phyloP scores from a whole-genome alignment of 1,140 invertebrate species.

The Drosophila albomicans region DNA sequence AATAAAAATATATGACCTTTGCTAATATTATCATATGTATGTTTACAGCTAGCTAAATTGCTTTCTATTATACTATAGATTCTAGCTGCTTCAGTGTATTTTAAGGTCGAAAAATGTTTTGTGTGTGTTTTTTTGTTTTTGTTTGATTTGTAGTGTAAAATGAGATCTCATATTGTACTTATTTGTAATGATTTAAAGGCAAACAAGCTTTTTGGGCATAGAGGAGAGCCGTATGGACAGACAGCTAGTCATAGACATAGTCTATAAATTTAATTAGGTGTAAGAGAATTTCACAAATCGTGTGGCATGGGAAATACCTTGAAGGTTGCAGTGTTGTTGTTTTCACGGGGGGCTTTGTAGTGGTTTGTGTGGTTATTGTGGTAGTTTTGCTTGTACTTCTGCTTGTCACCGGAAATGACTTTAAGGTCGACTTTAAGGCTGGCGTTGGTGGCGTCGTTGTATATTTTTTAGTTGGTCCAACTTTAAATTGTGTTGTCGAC shows the following conservation, averaged over 20 bases:
- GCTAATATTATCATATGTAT: neutral
- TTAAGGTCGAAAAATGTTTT: constrained; percentile 10
- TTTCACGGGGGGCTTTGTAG: constrained; percentile 48
- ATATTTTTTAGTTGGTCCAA: constrained; percentile 27
- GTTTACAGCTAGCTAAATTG: neutral
- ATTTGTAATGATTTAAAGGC: constrained; percentile 10
- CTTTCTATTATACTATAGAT: constrained; percentile 1
- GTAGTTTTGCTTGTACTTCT: constrained; percentile 51
- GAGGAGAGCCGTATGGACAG: neutral
- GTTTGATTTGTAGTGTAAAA: constrained; percentile 1
- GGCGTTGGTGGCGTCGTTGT: constrained; percentile 23
- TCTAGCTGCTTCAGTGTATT: neutral
- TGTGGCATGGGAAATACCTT: constrained; percentile 60
- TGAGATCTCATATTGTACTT: constrained; percentile 17
- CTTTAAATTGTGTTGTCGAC: constrained; percentile 8
- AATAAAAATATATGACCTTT: neutral
- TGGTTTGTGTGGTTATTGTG: constrained; percentile 43
- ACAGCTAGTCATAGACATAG: constrained; percentile 13
- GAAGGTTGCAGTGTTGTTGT: constrained; percentile 47
- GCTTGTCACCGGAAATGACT: constrained; percentile 24
- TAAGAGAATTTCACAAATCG: constrained; percentile 10
- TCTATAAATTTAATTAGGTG: constrained; percentile 13
- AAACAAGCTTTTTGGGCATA: constrained; percentile 11
- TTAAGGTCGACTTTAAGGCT: constrained; percentile 5
- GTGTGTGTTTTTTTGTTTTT: neutral